Base-by-base conservation (phyloP, 2,888 invertebrate genomes). In the Xylocampa areola region DNA sequence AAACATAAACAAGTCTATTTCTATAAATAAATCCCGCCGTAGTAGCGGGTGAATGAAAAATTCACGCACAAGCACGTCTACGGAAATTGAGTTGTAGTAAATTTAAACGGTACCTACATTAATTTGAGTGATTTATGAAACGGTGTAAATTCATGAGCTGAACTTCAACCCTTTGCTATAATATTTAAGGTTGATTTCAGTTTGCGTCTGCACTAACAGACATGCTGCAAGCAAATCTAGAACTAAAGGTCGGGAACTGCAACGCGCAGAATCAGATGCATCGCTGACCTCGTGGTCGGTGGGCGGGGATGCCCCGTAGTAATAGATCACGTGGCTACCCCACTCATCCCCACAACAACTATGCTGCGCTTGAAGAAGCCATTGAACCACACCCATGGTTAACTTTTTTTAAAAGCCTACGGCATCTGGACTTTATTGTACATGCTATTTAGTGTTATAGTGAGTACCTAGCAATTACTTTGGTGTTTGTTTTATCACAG, bases 341-440 rank as follows among this genome's bases (percentile, higher is more conserved):
- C 76, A 60, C 74, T 61, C 52, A 54, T 35, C 67, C 62, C 52
- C 61, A 36, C 71, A 65, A 54, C 63, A 58, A 62, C 61, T 59
- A 73, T 76, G 76, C 65, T 79, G 61, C 76, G 77, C 71, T 71
- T 77, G 67, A 51, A 78, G 76, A 64, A 77, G 77, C 74, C 80
- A 76, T 78, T 80, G 77, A 84, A 85, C 87, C 86, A 86, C 86
- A 85, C 88, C 87, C 84, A 80, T 77, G 68, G 69, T 50, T 49
- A 60, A 43, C 58, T 58, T 44, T 43, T 29, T 49, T 8, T 30
- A 11, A 57, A 13, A 11, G 19, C 11, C 8, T 19, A 37, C 32
- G 17, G 10, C 11, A 17, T 11, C 32, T 10, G 8, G 16, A 32
- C 10, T 13, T 10, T 16, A 14, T 41, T 25, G 29, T 39, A 17